Conservation (phyloP, 2,888 invertebrate species). For the Orthosia incerta region DNA sequence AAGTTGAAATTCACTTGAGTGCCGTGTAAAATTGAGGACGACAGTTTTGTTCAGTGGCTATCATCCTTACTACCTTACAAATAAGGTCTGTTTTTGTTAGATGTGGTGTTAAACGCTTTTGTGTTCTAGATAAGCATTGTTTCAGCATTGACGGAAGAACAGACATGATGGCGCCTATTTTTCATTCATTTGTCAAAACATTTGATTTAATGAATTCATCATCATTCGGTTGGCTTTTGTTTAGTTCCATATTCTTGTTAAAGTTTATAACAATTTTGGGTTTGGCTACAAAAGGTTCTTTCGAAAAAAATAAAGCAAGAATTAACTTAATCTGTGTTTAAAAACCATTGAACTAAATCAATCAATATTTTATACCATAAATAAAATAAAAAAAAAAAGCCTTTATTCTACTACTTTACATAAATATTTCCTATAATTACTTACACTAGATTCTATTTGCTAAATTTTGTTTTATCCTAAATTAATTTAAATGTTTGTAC, state of each 20-base stretch:
- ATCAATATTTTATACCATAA: neutral
- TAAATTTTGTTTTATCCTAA: too few relatives aligned
- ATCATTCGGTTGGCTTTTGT: conserved; percentile 26
- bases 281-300: neutral
- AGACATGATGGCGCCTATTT: conserved; percentile 83
- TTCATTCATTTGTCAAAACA: conserved; percentile 76
- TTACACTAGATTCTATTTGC: too few relatives aligned
- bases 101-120: conserved; percentile 22
- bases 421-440: too few relatives aligned
- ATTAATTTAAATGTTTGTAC: too few relatives aligned
- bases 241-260: conserved; percentile 14
- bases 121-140: conserved; percentile 73
- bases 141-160: conserved; percentile 81
- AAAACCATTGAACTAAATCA: neutral
- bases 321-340: neutral
- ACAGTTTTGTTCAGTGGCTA: conserved; percentile 33
- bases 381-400: too few relatives aligned
- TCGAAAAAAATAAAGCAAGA: neutral
- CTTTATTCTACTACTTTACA: too few relatives aligned
- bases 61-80: neutral
- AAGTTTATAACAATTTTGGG: neutral
- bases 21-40: conserved; percentile 50
- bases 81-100: conserved; percentile 67
- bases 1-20: conserved; percentile 68
- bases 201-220: conserved; percentile 66